phyloP scores from a whole-genome alignment of 2,113 vertebrate genomes.

The Amphiprion percula region DNA sequence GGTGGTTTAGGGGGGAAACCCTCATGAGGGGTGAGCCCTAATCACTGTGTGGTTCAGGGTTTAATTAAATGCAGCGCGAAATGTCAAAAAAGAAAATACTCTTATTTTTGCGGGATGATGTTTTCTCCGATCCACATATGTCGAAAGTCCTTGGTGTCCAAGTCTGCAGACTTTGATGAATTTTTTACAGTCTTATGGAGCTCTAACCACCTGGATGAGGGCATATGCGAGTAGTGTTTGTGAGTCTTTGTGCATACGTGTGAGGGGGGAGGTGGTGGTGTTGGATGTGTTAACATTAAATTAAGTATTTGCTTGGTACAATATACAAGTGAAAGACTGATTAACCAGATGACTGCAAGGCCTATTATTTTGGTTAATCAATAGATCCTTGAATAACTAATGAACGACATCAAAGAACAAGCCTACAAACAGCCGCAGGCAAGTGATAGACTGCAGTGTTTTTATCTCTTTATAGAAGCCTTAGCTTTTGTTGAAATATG shows the following conservation, averaged over 20 bases:
- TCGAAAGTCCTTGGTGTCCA: slow-evolving; percentile 64
- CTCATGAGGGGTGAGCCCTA: slow-evolving; percentile 57
- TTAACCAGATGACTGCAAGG: slow-evolving; percentile 76
- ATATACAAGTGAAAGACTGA: slow-evolving; percentile 69
- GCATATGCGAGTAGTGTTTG: slow-evolving; percentile 11
- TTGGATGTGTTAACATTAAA: slow-evolving; percentile 51
- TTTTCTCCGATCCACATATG: slow-evolving; percentile 42
- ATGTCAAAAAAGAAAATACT: slow-evolving; percentile 53
- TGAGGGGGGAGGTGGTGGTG: neutral
- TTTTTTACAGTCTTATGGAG: slow-evolving; percentile 70
- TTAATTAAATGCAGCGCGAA: slow-evolving; percentile 65
- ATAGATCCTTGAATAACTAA: slow-evolving; percentile 80
- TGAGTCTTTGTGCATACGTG: slow-evolving; percentile 4
- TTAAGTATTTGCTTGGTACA: slow-evolving; percentile 53
- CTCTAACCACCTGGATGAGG: slow-evolving; percentile 66
- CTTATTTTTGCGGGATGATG: slow-evolving; percentile 21
- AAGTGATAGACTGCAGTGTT: slow-evolving; percentile 69
- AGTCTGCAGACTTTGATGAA: slow-evolving; percentile 70
- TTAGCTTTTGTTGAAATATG: slow-evolving; percentile 74
- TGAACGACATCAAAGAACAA: slow-evolving; percentile 75
- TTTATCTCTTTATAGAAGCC: slow-evolving; percentile 72
- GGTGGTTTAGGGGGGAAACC: neutral
- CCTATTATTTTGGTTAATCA: slow-evolving; percentile 81
- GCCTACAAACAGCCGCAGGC: slow-evolving; percentile 73
- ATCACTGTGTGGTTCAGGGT: slow-evolving; percentile 54